phyloP scores from a whole-genome alignment of 2,797 vertebrate genomes.

The Jordanella pulchra region DNA sequence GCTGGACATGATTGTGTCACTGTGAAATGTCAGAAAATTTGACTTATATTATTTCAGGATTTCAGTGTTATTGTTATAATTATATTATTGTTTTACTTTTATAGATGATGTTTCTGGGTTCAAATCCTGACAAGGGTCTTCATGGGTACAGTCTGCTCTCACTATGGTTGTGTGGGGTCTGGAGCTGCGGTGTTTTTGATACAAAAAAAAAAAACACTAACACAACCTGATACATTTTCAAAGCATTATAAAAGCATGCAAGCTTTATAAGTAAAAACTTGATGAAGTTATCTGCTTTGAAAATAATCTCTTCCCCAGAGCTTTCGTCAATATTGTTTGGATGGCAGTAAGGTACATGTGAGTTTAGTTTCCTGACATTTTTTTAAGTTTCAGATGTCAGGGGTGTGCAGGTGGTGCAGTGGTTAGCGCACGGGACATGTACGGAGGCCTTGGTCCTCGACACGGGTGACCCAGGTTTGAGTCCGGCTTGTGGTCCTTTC shows the following conservation, averaged over 20 bases:
- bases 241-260: background rate
- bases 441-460: no score
- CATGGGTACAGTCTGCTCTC: background rate
- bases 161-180: background rate
- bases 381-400: background rate
- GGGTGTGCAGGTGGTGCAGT: no score
- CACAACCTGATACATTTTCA: background rate
- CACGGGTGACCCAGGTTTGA: no score
- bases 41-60: background rate
- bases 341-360: background rate
- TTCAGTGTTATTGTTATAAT: background rate
- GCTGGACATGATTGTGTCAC: background rate
- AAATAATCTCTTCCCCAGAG: background rate
- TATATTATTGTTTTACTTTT: background rate
- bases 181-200: background rate
- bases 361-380: background rate
- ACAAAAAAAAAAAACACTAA: background rate
- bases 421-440: no score
- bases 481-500: no score
- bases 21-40: constrained; percentile 1
- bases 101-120: background rate
- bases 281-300: background rate
- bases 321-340: background rate
- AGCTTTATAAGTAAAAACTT: background rate
- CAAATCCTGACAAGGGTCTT: background rate